Conservation (phyloP, 2,113 vertebrate genomes). For the Psittacus erithacus region DNA sequence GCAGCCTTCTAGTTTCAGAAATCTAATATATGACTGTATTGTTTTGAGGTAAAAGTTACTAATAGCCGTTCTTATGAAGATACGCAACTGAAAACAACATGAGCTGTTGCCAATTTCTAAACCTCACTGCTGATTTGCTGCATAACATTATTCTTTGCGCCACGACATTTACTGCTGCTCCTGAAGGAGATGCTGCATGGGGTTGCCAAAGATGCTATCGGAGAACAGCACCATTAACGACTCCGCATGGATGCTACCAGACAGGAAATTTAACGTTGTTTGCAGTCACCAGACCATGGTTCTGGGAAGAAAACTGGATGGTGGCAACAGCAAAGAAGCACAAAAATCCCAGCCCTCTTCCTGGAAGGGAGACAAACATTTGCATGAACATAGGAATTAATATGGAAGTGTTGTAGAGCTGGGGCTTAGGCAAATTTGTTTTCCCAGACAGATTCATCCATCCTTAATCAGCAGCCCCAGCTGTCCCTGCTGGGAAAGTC, state of each 20-base stretch:
- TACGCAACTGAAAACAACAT: background rate
- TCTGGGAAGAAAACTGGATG: background rate
- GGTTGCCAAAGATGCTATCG: background rate
- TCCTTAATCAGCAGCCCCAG: constrained; percentile 38
- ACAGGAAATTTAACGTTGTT: background rate
- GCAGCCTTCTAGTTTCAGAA: background rate
- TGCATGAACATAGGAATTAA: background rate
- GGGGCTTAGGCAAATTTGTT: constrained; percentile 34
- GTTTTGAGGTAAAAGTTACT: background rate
- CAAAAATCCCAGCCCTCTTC: background rate
- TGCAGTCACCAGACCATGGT: background rate
- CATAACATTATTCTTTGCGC: background rate
- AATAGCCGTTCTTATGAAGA: background rate
- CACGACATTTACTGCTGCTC: background rate
- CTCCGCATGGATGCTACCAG: background rate
- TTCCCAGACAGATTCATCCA: constrained; percentile 34
- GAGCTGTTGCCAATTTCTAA: background rate
- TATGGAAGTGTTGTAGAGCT: background rate
- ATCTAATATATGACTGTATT: background rate
- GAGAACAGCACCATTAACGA: background rate
- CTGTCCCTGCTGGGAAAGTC: constrained; percentile 38
- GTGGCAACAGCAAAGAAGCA: background rate
- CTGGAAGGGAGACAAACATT: background rate
- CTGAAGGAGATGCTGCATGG: background rate
- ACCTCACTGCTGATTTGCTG: background rate